Base-by-base conservation (phyloP, 2,888 invertebrate genomes). In the Cheilosia variabilis region DNA sequence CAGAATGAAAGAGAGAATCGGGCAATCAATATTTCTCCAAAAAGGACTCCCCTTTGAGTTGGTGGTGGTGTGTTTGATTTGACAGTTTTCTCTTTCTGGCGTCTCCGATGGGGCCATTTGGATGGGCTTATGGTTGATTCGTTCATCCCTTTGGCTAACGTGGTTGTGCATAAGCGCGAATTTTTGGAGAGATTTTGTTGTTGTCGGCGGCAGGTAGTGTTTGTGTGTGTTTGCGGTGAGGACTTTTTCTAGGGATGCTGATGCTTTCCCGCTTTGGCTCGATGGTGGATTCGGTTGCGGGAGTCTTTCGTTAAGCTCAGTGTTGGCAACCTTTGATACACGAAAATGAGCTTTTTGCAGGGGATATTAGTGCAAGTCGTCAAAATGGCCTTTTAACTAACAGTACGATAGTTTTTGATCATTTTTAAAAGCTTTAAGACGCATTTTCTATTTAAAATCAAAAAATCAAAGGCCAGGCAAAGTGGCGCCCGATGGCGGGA, bases 11-110 rank as follows among this genome's bases (percentile, higher is more conserved):
- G 72, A 86, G 63, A 68, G 63, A 72, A 24, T 75, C 66, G 73
- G 79, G 76, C 82, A 87, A 87, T 87, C 83, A 87, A 87, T 87
- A 87, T 87, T 63, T 87, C 83, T 87, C 83, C 83, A 80, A 57
- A 84, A 76, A 50, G 65, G 34, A 31, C 65, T 45, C 62, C 73
- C 73, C 22, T n/a, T 58, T 73, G 15, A 55, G 22, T n/a, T 24
- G 13, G 19, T 45, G 43, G 37, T 73, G 73, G 78, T 71, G 62
- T 68, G 34, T 37, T 69, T 80, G 22, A 60, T 57, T 34, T 65
- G 34, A 66, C 45, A 45, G 58, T 53, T 60, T 50, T 71, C 76
- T 80, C 75, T 71, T 60, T 71, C 79, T 60, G 17, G 15, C 60
- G 7, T 53, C 27, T 13, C 27, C 45, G 60, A 10, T 43, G 43